phyloP scores from a whole-genome alignment of 2,888 invertebrate genomes.

The Philereme vetulata region DNA sequence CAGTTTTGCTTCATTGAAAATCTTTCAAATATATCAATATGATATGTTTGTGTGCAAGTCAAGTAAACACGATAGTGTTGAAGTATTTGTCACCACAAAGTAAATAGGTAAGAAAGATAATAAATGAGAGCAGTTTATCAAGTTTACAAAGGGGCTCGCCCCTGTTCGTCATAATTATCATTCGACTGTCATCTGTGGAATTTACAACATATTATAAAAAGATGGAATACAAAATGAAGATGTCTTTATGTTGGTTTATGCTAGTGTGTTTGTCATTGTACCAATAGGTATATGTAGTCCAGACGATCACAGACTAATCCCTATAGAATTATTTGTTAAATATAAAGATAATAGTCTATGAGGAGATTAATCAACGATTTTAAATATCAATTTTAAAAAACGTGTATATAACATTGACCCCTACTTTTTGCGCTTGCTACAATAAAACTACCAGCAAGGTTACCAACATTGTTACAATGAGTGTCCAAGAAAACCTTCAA shows the following conservation, averaged over 20 bases:
- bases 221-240: too few relatives aligned
- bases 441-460: constrained; percentile 24
- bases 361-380: too few relatives aligned
- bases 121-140: constrained; percentile 44
- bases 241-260: too few relatives aligned
- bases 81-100: neutral
- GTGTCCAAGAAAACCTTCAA: constrained; percentile 22
- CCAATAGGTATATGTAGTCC: too few relatives aligned
- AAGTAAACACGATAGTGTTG: constrained; percentile 34
- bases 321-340: too few relatives aligned
- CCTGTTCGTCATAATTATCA: constrained; percentile 32
- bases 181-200: neutral
- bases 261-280: too few relatives aligned
- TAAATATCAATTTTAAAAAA: too few relatives aligned
- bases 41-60: neutral
- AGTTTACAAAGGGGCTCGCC: constrained; percentile 45
- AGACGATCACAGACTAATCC: too few relatives aligned
- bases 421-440: constrained; percentile 2
- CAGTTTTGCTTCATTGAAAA: neutral
- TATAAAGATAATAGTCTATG: too few relatives aligned
- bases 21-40: neutral
- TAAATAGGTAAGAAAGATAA: neutral
- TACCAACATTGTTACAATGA: constrained; percentile 5
- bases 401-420: constrained; percentile 4
- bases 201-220: neutral